Evolutionary conservation across 1,140 invertebrate species (phyloP).

Genomic region (Babylonia areolata): DNA sequence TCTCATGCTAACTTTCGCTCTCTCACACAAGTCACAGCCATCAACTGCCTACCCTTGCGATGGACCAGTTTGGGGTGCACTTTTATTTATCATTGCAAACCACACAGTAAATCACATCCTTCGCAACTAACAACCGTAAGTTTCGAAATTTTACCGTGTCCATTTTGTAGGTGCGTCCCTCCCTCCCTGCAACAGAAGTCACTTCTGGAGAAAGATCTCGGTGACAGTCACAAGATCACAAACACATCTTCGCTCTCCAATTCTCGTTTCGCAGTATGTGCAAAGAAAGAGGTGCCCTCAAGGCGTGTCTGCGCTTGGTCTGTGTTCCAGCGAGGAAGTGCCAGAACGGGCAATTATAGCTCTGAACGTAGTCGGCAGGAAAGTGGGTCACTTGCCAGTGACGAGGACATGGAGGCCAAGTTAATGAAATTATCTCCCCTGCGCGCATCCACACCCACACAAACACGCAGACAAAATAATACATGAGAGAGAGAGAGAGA

Average conservation of each 20-base stretch:
- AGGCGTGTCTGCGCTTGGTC: background rate
- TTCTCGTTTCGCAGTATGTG: background rate
- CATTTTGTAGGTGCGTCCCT: background rate
- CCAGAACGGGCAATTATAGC: background rate
- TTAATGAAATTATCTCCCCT: background rate
- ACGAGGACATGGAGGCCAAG: background rate
- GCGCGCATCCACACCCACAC: background rate
- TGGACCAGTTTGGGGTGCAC: no score
- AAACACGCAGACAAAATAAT: background rate
- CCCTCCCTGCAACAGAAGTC: background rate
- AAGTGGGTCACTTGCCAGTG: background rate
- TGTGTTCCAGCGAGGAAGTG: background rate
- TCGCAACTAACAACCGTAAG: no score
- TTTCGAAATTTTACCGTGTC: background rate
- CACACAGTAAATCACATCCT: no score
- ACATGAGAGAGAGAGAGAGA: background rate
- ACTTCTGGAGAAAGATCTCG: background rate
- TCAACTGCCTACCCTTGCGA: no score
- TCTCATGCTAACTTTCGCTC: background rate
- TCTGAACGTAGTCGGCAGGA: background rate
- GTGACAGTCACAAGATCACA: slow-evolving; percentile 18
- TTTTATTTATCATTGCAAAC: no score
- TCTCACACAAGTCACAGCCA: background rate
- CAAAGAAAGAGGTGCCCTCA: background rate
- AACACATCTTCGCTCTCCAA: background rate